phyloP scores from a whole-genome alignment of 2,888 invertebrate species.

The Caenorhabditis sp. region DNA sequence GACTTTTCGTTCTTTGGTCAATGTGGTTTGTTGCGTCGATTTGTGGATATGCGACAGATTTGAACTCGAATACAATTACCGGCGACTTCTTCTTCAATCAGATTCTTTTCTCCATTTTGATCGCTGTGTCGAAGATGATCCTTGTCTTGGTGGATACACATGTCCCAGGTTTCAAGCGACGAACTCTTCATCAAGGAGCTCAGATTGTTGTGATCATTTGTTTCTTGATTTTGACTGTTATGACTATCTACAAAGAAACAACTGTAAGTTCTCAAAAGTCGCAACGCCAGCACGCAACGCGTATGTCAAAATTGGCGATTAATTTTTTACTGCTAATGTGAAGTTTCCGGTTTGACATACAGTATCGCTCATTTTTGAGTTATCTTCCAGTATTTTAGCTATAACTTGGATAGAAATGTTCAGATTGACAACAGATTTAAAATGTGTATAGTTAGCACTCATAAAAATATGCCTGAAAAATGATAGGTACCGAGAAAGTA shows the following conservation, averaged over 20 bases:
- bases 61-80: slow-evolving; percentile 65
- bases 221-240: slow-evolving; percentile 60
- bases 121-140: slow-evolving; percentile 66
- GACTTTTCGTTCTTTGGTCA: slow-evolving; percentile 65
- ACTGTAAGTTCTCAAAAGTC: slow-evolving; percentile 27
- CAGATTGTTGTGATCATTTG: slow-evolving; percentile 65
- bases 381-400: too few species aligned
- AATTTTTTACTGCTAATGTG: too few species aligned
- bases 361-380: too few species aligned
- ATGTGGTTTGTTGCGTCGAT: slow-evolving; percentile 68
- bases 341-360: too few species aligned
- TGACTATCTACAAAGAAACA: slow-evolving; percentile 54
- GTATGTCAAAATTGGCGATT: too few species aligned
- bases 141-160: slow-evolving; percentile 64
- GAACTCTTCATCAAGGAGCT: slow-evolving; percentile 66
- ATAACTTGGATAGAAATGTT: too few species aligned
- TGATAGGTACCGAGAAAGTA: too few species aligned
- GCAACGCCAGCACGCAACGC: too few species aligned
- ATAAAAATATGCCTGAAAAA: too few species aligned
- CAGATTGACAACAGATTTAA: too few species aligned
- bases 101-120: slow-evolving; percentile 66
- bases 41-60: slow-evolving; percentile 69
- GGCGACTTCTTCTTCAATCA: slow-evolving; percentile 69
- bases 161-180: slow-evolving; percentile 60
- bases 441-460: too few species aligned